Base-by-base conservation (phyloP, 1,140 invertebrate species). In the Drosophila varians region DNA sequence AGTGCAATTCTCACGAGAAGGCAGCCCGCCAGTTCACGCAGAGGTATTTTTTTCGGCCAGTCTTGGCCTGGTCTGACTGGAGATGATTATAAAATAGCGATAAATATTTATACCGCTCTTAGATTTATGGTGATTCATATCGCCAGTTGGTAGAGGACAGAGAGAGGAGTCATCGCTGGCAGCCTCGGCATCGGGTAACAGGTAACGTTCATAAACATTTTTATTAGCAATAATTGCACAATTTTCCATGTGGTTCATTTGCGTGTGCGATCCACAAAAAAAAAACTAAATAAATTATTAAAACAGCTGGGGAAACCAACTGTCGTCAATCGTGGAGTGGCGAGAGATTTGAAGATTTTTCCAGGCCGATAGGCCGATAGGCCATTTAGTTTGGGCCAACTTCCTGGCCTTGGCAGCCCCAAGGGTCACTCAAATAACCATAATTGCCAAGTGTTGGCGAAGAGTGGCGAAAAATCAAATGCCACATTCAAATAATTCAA, bases 41-140 rank as follows among this genome's bases (percentile, higher is more conserved):
- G 48, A 49, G 61, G 52, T 60, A 51, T 31, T 40, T 23, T 42
- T 62, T 54, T 45, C 25, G 60, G 52, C 46, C 72, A 36, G 56
- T 62, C 49, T 45, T 52, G 46, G 42, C 51, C 57, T 58, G 68
- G 40, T 46, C 28, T 36, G 62, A 19, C 56, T 46, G 68, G 34
- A 21, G 54, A 74, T 84, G 80, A 80, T 86, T 87, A 80, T 84
- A 84, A 84, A 84, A 80, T 76, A 54, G 77, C 80, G 80, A 84
- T 84, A 84, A 84, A 84, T 80, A 84, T 84, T 84, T 84, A 84
- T 86, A 86, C 80, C 55, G 72, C 80, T 80, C 82, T 84, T 73
- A 65, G 76, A 84, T 84, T 84, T 84, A 84, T 84, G 72, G 73
- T 80, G 80, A 86, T 84, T 80, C 77, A 69, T 84, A 86, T 66